These are phyloP conservation scores for Tipula unca DNA, from an alignment of 2,888 invertebrate genomes.

Conservation along the genomic window DNA sequence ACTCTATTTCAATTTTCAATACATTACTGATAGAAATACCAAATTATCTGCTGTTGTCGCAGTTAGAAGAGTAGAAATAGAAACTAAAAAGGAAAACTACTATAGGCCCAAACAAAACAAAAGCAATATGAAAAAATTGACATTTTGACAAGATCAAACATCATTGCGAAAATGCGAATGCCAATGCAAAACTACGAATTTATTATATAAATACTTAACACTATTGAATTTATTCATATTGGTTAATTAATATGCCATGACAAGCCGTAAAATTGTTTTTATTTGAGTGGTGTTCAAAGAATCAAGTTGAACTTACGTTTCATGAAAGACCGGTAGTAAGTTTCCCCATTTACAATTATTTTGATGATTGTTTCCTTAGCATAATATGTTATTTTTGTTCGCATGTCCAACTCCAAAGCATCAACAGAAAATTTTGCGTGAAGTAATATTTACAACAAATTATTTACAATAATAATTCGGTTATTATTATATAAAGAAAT, in stretches of 20 bases:
- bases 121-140: no score
- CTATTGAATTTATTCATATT: no score
- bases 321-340: conserved; percentile 75
- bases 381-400: not conserved
- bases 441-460: conserved; percentile 72
- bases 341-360: not conserved
- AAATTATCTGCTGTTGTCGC: no score
- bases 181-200: no score
- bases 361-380: not conserved
- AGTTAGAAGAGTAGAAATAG: no score
- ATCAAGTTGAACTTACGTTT: conserved; percentile 63
- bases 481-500: conserved; percentile 87
- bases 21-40: no score
- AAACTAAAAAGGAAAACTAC: no score
- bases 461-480: conserved; percentile 77
- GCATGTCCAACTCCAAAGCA: conserved; percentile 75
- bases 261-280: not conserved
- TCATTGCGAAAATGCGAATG: no score
- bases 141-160: no score
- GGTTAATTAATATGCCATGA: not conserved
- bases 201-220: no score
- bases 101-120: no score
- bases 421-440: conserved; percentile 85
- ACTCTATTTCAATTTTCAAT: no score
- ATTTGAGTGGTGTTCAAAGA: conserved; percentile 66